Conservation (phyloP, 2,797 vertebrate genomes). For the Lepus townsendii region DNA sequence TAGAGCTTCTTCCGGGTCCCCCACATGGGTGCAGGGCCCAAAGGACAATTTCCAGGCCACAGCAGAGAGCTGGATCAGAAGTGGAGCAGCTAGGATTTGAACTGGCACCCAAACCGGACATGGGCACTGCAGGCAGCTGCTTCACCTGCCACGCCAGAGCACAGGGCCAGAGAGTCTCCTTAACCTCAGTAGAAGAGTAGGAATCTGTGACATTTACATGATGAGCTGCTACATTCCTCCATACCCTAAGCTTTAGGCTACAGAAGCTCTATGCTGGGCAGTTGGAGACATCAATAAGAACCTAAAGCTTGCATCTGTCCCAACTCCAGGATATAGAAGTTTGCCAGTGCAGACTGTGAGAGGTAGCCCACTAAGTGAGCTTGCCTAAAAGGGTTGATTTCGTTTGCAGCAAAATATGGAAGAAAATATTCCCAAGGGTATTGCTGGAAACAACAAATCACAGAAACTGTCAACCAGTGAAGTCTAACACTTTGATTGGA, state of each 20-base stretch:
- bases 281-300: background rate
- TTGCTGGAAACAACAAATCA: background rate
- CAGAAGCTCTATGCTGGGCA: background rate
- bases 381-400: background rate
- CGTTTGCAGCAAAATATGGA: background rate
- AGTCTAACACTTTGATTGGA: background rate
- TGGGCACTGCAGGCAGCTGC: too few species aligned
- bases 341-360: background rate
- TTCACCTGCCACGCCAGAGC: too few species aligned
- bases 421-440: background rate
- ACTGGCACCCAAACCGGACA: too few species aligned
- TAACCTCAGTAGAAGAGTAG: background rate
- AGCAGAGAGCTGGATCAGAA: too few species aligned
- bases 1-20: too few species aligned
- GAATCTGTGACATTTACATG: background rate
- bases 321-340: background rate
- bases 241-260: background rate
- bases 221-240: fast-evolving
- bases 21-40: too few species aligned
- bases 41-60: too few species aligned
- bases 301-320: background rate
- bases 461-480: background rate
- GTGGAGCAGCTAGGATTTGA: too few species aligned
- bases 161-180: background rate
- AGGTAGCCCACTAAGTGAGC: background rate